Percentiles rank a stretch among this genome's conserved stretches.
Evolutionary conservation across 2,888 invertebrate genomes (phyloP).

Genomic region (Acanthosepion pharaonis): DNA sequence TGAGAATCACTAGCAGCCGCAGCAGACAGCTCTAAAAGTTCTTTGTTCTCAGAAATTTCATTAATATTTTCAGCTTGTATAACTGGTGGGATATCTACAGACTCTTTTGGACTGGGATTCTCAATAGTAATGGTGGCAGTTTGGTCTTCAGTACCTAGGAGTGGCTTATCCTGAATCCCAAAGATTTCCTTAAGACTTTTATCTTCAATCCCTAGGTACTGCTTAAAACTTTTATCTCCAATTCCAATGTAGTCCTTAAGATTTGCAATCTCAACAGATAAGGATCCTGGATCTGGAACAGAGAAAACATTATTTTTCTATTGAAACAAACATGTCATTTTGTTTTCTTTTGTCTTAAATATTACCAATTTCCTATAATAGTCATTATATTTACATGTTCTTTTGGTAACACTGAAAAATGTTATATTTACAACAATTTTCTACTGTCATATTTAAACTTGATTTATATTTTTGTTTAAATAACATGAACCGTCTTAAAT

Average conservation of each 20-base stretch:
- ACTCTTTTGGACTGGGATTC: conserved; percentile 46
- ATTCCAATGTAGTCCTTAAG: conserved; percentile 44
- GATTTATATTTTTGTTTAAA: too few species aligned
- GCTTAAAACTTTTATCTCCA: background rate
- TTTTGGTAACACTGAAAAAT: too few species aligned
- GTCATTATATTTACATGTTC: too few species aligned
- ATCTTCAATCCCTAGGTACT: conserved; percentile 42
- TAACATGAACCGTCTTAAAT: too few species aligned
- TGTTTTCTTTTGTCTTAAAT: too few species aligned
- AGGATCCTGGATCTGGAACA: background rate
- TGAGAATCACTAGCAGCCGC: background rate
- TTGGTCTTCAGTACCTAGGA: conserved; percentile 47
- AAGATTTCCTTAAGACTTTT: conserved; percentile 39
- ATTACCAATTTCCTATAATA: too few species aligned
- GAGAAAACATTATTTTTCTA: background rate
- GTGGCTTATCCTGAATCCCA: conserved; percentile 36
- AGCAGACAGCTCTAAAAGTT: conserved; percentile 42
- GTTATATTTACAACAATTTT: too few species aligned
- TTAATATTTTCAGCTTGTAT: conserved; percentile 45
- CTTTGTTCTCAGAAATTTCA: conserved; percentile 42
- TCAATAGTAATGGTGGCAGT: conserved; percentile 42
- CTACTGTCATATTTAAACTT: too few species aligned
- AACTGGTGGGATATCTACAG: conserved; percentile 43
- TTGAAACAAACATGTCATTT: background rate
- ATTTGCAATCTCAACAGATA: background rate